phyloP scores from a whole-genome alignment of 2,797 vertebrate genomes.

The Alfaro cultratus region DNA sequence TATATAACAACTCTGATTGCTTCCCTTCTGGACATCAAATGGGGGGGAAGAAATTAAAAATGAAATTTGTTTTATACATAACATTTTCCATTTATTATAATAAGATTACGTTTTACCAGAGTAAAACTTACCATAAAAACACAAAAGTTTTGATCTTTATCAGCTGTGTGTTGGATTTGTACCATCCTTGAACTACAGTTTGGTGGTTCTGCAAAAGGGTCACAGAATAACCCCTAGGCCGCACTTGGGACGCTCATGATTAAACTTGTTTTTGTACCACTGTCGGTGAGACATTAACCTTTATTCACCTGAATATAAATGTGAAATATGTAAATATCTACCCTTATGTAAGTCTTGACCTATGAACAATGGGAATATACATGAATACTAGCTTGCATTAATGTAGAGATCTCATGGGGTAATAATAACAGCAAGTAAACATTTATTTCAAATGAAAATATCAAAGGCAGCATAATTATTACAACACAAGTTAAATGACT shows the following conservation, averaged over 20 bases:
- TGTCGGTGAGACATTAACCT: neutral
- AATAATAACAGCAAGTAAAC: neutral
- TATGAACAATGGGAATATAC: neutral
- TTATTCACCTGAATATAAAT: neutral
- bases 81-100: neutral
- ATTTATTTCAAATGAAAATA: neutral
- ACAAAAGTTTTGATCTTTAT: neutral
- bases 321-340: neutral
- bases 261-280: neutral
- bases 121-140: neutral
- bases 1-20: too few species aligned
- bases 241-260: neutral
- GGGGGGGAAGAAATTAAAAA: too few species aligned
- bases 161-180: neutral
- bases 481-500: neutral
- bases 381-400: neutral
- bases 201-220: neutral
- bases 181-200: neutral
- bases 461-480: neutral
- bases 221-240: neutral
- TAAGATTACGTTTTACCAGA: neutral
- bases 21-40: too few species aligned
- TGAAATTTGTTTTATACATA: neutral
- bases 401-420: neutral
- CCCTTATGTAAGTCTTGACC: neutral